Percentiles rank a stretch among this genome's conserved stretches.
phyloP scores from a whole-genome alignment of 2,888 invertebrate species.

The Melanchra persicariae region DNA sequence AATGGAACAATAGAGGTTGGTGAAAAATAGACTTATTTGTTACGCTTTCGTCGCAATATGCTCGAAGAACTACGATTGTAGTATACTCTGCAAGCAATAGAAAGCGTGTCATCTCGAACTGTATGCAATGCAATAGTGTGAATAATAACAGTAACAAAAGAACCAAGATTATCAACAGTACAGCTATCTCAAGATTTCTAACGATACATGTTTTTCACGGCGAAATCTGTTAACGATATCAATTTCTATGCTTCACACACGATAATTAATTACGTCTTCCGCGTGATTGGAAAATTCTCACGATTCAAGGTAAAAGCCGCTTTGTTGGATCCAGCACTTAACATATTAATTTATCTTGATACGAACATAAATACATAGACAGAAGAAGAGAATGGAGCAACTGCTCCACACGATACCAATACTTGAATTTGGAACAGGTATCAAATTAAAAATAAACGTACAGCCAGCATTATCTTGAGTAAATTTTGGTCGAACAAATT shows the following conservation, averaged over 20 bases:
- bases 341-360: constrained; percentile 30
- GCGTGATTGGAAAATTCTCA: constrained; percentile 77
- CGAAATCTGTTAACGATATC: constrained; percentile 72
- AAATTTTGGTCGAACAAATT: constrained; percentile 30
- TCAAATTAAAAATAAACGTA: constrained; percentile 1
- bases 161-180: constrained; percentile 55
- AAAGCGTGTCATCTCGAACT: constrained; percentile 59
- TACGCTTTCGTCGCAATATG: constrained; percentile 1
- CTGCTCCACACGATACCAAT: neutral
- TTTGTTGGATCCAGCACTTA: constrained; percentile 57
- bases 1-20: constrained; percentile 1
- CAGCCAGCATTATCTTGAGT: neutral
- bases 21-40: neutral
- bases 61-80: constrained; percentile 17
- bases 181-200: constrained; percentile 70
- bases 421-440: constrained; percentile 8
- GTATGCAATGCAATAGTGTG: constrained; percentile 48
- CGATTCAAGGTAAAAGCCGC: constrained; percentile 67
- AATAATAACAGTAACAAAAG: constrained; percentile 64
- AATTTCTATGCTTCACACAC: constrained; percentile 82
- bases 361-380: neutral
- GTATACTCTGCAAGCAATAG: constrained; percentile 39
- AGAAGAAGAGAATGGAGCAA: neutral
- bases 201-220: constrained; percentile 68
- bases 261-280: constrained; percentile 74